A percentile compares a stretch with the other conserved stretches of the same genome.
These are phyloP conservation scores for Pocillopora meandrina DNA, from an alignment of 92 coral and sea anemone genomes.

Conservation along the genomic window DNA sequence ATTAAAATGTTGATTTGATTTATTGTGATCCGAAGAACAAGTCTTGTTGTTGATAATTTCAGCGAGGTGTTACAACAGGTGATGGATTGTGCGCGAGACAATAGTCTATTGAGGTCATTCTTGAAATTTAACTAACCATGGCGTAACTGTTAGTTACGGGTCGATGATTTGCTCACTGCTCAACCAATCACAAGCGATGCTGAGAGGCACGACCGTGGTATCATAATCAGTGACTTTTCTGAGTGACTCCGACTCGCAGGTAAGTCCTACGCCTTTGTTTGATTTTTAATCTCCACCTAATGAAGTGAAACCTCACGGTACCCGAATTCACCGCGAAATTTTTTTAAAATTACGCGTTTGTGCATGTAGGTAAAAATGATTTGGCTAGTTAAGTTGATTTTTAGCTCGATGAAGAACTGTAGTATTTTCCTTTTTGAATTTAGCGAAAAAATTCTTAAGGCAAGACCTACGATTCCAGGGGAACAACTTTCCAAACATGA, in stretches of 20 bases:
- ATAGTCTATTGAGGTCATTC: constrained; percentile 34
- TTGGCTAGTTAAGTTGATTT: neutral
- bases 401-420: too few relatives aligned
- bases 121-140: constrained; percentile 27
- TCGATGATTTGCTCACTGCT: constrained; percentile 14
- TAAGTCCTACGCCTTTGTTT: constrained; percentile 31
- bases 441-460: too few relatives aligned
- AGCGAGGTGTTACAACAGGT: constrained; percentile 13
- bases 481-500: too few relatives aligned
- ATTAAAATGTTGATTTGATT: neutral
- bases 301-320: constrained; percentile 8
- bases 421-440: too few relatives aligned
- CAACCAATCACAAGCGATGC: constrained; percentile 16
- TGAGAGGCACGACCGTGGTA: constrained; percentile 11
- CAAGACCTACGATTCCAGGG: too few relatives aligned
- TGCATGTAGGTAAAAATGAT: neutral
- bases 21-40: constrained; percentile 1
- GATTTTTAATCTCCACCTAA: constrained; percentile 11
- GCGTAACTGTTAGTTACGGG: constrained; percentile 20
- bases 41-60: constrained; percentile 19
- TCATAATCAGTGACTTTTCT: constrained; percentile 11
- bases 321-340: neutral
- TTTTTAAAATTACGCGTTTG: neutral
- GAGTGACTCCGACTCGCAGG: constrained; percentile 35
- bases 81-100: constrained; percentile 15